Conservation (phyloP, 2,888 invertebrate species). For the Zelleria hepariella region DNA sequence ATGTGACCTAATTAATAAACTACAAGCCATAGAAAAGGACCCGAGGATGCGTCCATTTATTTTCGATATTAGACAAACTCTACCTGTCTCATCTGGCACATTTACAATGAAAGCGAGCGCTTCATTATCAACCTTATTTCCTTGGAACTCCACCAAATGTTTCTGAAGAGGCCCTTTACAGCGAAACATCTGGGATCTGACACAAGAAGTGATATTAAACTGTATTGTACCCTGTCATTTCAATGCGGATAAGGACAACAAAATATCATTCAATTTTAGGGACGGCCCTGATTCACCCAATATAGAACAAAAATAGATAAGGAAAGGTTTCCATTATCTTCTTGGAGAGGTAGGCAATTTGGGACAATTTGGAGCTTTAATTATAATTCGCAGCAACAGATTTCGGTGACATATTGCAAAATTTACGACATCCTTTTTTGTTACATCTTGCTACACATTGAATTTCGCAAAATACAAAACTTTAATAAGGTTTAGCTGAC, state of each 20-base stretch:
- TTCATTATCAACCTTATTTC: background rate
- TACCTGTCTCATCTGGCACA: background rate
- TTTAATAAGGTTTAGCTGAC: too few species aligned
- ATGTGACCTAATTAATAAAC: too few species aligned
- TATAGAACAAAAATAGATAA: too few species aligned
- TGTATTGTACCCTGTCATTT: background rate
- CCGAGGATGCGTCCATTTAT: background rate
- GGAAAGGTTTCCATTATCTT: background rate
- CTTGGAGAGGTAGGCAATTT: background rate
- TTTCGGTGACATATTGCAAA: background rate
- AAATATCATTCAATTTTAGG: background rate
- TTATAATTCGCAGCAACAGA: background rate
- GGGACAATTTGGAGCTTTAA: background rate
- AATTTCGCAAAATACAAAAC: too few species aligned
- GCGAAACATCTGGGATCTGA: background rate
- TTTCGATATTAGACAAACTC: background rate
- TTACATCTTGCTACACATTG: background rate
- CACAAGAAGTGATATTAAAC: background rate
- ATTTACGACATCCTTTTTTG: background rate
- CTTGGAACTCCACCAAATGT: background rate
- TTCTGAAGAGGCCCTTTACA: background rate
- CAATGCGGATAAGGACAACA: background rate
- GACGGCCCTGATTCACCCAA: too few species aligned
- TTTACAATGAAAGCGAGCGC: background rate
- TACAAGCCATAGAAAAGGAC: too few species aligned